Conservation (phyloP, 2,113 vertebrate species). For the Vanacampus margaritifer region DNA sequence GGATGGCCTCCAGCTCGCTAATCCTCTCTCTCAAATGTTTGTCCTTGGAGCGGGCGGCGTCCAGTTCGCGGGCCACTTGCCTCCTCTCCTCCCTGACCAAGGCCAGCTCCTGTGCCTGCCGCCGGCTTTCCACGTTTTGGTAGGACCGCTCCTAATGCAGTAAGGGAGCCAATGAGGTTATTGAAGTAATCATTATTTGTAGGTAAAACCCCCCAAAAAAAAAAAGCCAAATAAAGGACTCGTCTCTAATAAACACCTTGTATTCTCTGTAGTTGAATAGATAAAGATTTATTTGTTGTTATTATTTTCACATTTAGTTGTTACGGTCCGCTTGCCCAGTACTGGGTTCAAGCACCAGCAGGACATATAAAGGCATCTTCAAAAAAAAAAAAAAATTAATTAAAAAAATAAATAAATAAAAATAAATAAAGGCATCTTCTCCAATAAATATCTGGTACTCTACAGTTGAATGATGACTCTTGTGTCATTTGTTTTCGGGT, state of each 20-base stretch:
- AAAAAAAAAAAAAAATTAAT: too few species aligned
- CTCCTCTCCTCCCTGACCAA: conserved; percentile 69
- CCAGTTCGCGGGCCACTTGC: conserved; percentile 73
- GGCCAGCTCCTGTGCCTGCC: conserved; percentile 67
- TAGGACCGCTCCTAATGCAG: conserved; percentile 74
- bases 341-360: too few species aligned
- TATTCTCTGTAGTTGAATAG: too few species aligned
- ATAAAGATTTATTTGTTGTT: too few species aligned
- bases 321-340: too few species aligned
- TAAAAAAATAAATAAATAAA: too few species aligned
- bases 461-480: background rate
- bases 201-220: too few species aligned
- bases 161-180: background rate
- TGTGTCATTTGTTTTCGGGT: background rate
- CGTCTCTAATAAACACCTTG: too few species aligned
- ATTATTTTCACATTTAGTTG: too few species aligned
- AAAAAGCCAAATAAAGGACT: too few species aligned
- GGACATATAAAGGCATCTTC: too few species aligned
- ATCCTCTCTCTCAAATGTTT: conserved; percentile 70
- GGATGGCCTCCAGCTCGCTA: conserved; percentile 73
- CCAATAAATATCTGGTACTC: background rate
- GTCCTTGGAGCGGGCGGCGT: conserved; percentile 71
- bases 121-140: conserved; percentile 71
- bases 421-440: background rate
- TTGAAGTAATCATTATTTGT: background rate